Percentiles rank a stretch among this genome's conserved stretches.
These are phyloP conservation scores for Enteromius viviparus DNA, from an alignment of 2,797 vertebrate species.

Conservation along the genomic window DNA sequence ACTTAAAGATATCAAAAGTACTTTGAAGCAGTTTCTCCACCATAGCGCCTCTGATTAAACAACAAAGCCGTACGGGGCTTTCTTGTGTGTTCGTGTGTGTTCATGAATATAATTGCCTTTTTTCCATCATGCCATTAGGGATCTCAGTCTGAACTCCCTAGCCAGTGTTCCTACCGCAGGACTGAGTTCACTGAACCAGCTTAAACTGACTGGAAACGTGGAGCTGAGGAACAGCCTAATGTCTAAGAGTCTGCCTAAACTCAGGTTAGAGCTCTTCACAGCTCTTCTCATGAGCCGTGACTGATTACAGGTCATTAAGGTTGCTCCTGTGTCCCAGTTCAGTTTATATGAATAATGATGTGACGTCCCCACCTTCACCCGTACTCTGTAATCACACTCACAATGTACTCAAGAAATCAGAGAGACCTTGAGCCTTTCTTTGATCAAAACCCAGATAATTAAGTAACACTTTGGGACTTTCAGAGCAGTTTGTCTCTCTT, in stretches of 20 bases:
- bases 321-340: slow-evolving; percentile 45
- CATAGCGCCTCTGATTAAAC: slow-evolving; percentile 9
- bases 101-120: slow-evolving; percentile 31
- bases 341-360: slow-evolving; percentile 52
- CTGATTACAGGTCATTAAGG: slow-evolving; percentile 41
- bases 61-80: slow-evolving; percentile 1
- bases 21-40: slow-evolving; percentile 13
- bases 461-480: slow-evolving; percentile 11
- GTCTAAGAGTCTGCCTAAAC: slow-evolving; percentile 88
- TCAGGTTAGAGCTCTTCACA: slow-evolving; percentile 79
- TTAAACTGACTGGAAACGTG: slow-evolving; percentile 92
- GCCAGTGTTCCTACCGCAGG: slow-evolving; percentile 84
- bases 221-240: slow-evolving; percentile 86
- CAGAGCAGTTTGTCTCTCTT: not conserved
- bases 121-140: slow-evolving; percentile 76
- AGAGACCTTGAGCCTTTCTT: slow-evolving; percentile 42
- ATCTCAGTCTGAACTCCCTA: slow-evolving; percentile 91
- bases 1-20: slow-evolving; percentile 10
- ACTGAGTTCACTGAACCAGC: slow-evolving; percentile 85
- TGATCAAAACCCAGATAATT: slow-evolving; percentile 36
- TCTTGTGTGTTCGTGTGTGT: not conserved
- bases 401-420: slow-evolving; percentile 28
- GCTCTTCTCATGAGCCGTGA: slow-evolving; percentile 26
- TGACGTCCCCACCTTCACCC: slow-evolving; percentile 28
- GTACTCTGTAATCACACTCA: slow-evolving; percentile 36